A percentile compares a stretch with the other conserved stretches of the same genome.
These are phyloP conservation scores for Chelmon rostratus DNA, from an alignment of 2,797 vertebrate species.

Conservation along the genomic window DNA sequence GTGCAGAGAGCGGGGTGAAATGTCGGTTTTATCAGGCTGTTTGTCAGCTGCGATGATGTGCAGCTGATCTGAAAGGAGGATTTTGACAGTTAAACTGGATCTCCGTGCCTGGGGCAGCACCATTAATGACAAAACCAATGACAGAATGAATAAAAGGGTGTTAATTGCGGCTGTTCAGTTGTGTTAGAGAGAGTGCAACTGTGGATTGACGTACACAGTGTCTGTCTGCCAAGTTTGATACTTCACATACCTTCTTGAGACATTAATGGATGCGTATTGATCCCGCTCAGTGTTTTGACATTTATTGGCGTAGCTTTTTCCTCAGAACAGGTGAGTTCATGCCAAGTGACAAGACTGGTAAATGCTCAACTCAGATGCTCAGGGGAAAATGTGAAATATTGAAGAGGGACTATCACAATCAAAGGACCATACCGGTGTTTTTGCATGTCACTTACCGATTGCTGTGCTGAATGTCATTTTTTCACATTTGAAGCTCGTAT, in stretches of 20 bases:
- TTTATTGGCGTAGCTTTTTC: slow-evolving; percentile 48
- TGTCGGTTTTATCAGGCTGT: slow-evolving; percentile 56
- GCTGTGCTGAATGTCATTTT: too few relatives aligned
- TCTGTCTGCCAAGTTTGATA: slow-evolving; percentile 68
- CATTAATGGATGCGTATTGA: slow-evolving; percentile 59
- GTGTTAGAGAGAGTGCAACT: slow-evolving; percentile 44
- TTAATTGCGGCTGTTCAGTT: slow-evolving; percentile 65
- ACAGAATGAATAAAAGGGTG: slow-evolving; percentile 60
- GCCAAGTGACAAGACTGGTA: slow-evolving; percentile 36
- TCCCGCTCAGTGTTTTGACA: slow-evolving; percentile 53
- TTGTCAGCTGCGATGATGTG: slow-evolving; percentile 51
- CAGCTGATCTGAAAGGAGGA: slow-evolving; percentile 56
- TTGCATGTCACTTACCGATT: not conserved
- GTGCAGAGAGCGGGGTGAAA: slow-evolving; percentile 58
- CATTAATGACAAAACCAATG: slow-evolving; percentile 67
- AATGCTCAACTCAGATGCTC: slow-evolving; percentile 28
- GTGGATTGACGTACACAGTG: slow-evolving; percentile 45
- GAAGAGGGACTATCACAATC: slow-evolving; percentile 5
- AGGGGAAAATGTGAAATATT: slow-evolving; percentile 13
- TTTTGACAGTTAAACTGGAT: slow-evolving; percentile 76
- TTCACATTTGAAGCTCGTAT: too few relatives aligned
- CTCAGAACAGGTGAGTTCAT: slow-evolving; percentile 40
- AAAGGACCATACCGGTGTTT: not conserved
- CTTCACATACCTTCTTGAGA: slow-evolving; percentile 55
- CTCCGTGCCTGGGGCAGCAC: slow-evolving; percentile 60